Conservation (phyloP, 2,113 vertebrate genomes). For the Ammospiza nelsoni region DNA sequence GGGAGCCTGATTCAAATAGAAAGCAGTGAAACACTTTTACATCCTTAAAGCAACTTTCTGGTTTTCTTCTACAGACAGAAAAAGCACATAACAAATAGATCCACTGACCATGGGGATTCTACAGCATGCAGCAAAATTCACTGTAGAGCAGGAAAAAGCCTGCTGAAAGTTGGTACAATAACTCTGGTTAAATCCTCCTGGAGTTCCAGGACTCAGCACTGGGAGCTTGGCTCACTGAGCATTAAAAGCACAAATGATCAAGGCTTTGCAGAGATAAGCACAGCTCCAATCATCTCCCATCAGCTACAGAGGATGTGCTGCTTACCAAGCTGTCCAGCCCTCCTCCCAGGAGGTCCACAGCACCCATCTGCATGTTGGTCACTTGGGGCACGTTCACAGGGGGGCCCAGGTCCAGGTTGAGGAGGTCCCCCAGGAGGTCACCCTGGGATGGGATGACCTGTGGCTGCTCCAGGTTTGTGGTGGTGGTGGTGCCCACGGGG, state of each 20-base stretch:
- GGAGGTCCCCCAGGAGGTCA: slow-evolving; percentile 93
- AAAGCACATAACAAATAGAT: not conserved
- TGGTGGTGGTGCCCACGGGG: slow-evolving; percentile 83
- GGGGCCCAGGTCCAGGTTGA: slow-evolving; percentile 94
- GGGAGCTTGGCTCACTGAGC: slow-evolving; percentile 7
- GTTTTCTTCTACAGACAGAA: not conserved
- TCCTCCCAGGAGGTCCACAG: slow-evolving; percentile 94
- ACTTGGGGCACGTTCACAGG: slow-evolving; percentile 94
- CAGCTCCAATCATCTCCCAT: not conserved
- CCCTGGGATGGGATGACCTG: slow-evolving; percentile 94
- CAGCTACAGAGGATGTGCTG: not conserved
- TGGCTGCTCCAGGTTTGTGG: slow-evolving; percentile 86
- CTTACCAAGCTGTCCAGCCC: slow-evolving; percentile 96
- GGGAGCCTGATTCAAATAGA: not conserved
- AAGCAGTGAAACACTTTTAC: not conserved
- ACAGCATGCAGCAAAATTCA: not conserved
- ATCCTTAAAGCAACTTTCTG: not conserved
- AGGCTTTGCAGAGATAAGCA: slow-evolving; percentile 33
- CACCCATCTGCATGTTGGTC: slow-evolving; percentile 93
- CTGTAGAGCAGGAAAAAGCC: not conserved
- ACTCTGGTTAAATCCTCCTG: not conserved
- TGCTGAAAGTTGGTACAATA: not conserved
- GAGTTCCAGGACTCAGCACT: not conserved
- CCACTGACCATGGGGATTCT: not conserved
- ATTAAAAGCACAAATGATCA: not conserved